These are phyloP conservation scores for Myxocyprinus asiaticus DNA, from an alignment of 2,113 vertebrate species.

Conservation along the genomic window DNA sequence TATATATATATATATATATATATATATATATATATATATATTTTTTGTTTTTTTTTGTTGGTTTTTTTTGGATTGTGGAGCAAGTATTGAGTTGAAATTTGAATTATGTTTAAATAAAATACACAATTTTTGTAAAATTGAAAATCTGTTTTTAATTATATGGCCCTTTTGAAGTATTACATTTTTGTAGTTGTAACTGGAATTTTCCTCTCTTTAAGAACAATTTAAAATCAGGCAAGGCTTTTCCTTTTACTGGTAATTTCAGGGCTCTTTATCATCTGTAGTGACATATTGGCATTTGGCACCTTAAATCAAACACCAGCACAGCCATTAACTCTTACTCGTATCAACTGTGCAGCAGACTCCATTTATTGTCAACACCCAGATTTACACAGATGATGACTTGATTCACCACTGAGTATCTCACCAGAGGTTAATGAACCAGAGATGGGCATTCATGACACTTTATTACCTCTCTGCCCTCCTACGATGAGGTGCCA, in stretches of 20 bases:
- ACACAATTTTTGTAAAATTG: too few relatives aligned
- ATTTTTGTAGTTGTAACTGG: slow-evolving; percentile 2
- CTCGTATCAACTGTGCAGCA: not conserved
- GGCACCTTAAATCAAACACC: slow-evolving; percentile 5
- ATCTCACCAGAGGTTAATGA: slow-evolving; percentile 42
- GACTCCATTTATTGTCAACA: not conserved
- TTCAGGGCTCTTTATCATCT: not conserved
- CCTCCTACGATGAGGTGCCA: not conserved
- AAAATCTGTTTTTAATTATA: not conserved
- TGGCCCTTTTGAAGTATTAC: not conserved
- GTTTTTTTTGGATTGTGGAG: too few relatives aligned
- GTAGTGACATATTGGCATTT: not conserved
- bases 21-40: too few relatives aligned
- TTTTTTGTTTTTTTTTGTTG: too few relatives aligned
- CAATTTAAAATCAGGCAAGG: not conserved
- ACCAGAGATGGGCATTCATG: slow-evolving; percentile 12
- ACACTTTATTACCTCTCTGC: slow-evolving; percentile 24
- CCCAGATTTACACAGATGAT: slow-evolving; percentile 8
- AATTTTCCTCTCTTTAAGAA: slow-evolving; percentile 1
- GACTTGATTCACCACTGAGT: not conserved
- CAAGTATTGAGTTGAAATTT: too few relatives aligned
- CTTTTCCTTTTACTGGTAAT: not conserved
- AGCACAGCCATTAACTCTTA: not conserved
- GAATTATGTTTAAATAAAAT: too few relatives aligned
- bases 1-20: too few relatives aligned